Conservation (phyloP, 2,888 invertebrate genomes). For the Ophion ventricosus region DNA sequence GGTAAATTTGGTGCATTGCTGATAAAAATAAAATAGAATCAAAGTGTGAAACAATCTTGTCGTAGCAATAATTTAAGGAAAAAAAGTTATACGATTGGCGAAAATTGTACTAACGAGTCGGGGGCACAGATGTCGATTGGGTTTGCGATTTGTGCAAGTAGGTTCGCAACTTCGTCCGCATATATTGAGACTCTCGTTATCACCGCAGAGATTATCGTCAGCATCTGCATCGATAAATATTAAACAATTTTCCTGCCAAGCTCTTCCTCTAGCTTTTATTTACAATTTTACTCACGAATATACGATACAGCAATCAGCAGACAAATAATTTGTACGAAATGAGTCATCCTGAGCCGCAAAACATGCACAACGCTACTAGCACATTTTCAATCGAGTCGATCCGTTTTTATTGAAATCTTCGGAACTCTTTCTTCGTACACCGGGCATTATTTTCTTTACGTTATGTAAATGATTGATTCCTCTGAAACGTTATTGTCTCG, state of each 20-base stretch:
- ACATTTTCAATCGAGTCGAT: background rate
- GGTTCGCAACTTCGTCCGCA: constrained; percentile 59
- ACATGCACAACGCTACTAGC: background rate
- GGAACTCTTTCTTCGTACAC: background rate
- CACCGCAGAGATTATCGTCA: constrained; percentile 1
- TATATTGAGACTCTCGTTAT: constrained; percentile 22
- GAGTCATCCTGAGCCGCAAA: constrained; percentile 7
- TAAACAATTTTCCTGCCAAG: background rate
- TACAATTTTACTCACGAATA: constrained; percentile 11
- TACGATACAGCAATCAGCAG: background rate
- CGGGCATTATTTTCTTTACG: background rate
- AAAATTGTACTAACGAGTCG: constrained; percentile 42
- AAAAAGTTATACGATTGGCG: too few relatives aligned
- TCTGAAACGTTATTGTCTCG: background rate
- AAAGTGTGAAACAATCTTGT: background rate
- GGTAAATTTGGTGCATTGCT: constrained; percentile 8
- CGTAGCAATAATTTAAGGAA: background rate
- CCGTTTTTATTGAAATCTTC: constrained; percentile 26
- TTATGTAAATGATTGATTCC: background rate
- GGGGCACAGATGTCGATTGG: constrained; percentile 42
- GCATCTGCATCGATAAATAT: background rate
- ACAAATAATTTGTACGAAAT: background rate
- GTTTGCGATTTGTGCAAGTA: constrained; percentile 37
- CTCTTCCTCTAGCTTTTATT: background rate
- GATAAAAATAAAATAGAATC: background rate